Percentiles rank a stretch among this genome's conserved stretches.
These are phyloP conservation scores for Megastigmus dorsalis DNA, from an alignment of 2,888 invertebrate genomes.

Conservation along the genomic window DNA sequence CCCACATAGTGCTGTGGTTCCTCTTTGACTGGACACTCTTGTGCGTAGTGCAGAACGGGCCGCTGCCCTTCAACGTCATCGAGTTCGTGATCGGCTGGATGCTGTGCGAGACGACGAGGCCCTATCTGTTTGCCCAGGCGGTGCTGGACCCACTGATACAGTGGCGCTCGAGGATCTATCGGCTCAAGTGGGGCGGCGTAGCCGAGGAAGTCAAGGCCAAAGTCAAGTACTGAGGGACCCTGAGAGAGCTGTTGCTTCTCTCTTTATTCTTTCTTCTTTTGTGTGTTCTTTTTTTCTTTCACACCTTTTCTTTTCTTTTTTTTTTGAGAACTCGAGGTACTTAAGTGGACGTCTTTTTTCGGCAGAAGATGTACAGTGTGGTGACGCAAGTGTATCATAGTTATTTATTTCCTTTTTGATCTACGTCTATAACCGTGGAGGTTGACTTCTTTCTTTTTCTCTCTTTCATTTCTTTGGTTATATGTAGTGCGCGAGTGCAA, in stretches of 20 bases:
- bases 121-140: slow-evolving; percentile 91
- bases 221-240: slow-evolving; percentile 80
- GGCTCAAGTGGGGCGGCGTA: slow-evolving; percentile 95
- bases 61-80: slow-evolving; percentile 94
- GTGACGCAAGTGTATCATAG: no score
- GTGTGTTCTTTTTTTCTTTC: no score
- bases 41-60: slow-evolving; percentile 92
- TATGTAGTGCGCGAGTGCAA: slow-evolving; percentile 22
- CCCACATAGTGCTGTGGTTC: slow-evolving; percentile 96
- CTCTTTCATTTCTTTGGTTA: no score
- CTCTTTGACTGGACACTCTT: slow-evolving; percentile 96
- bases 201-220: slow-evolving; percentile 91
- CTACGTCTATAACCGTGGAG: no score
- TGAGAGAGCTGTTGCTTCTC: no score
- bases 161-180: slow-evolving; percentile 95
- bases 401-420: no score
- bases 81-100: slow-evolving; percentile 97
- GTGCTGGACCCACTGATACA: slow-evolving; percentile 91
- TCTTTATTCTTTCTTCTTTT: no score
- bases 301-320: no score
- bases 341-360: no score
- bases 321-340: no score
- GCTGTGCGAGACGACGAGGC: slow-evolving; percentile 92
- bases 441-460: no score
- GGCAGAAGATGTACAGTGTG: no score